phyloP scores from a whole-genome alignment of 2,113 vertebrate genomes.

The Connochaetes taurinus region DNA sequence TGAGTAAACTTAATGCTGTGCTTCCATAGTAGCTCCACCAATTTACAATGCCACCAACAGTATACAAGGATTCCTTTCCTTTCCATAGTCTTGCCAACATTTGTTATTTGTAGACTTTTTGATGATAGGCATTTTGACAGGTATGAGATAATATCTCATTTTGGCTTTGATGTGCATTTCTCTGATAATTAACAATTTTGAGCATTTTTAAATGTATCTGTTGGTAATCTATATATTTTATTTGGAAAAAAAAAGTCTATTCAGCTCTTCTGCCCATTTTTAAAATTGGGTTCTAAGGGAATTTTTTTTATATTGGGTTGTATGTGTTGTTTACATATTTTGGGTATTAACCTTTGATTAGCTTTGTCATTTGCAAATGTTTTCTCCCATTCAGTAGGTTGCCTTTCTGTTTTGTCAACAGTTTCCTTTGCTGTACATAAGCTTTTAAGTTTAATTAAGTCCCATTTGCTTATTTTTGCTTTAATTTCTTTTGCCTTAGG shows the following conservation, averaged over 20 bases:
- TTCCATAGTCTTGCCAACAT: neutral
- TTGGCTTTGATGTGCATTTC: neutral
- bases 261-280: neutral
- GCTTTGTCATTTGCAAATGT: neutral
- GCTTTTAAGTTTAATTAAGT: neutral
- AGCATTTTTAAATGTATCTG: neutral
- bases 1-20: neutral
- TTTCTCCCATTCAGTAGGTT: neutral
- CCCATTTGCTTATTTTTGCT: neutral
- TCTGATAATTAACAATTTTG: neutral
- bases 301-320: neutral
- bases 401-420: neutral
- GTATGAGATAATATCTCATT: neutral
- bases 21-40: neutral
- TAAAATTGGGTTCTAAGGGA: neutral
- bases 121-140: neutral
- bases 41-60: neutral
- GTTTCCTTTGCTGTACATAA: neutral
- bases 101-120: neutral
- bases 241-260: neutral
- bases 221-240: neutral
- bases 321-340: neutral
- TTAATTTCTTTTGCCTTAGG: neutral
- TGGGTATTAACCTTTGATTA: neutral
- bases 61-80: neutral